Evolutionary conservation across 1,140 invertebrate genomes (phyloP).

Genomic region (Ridgeia piscesae): DNA sequence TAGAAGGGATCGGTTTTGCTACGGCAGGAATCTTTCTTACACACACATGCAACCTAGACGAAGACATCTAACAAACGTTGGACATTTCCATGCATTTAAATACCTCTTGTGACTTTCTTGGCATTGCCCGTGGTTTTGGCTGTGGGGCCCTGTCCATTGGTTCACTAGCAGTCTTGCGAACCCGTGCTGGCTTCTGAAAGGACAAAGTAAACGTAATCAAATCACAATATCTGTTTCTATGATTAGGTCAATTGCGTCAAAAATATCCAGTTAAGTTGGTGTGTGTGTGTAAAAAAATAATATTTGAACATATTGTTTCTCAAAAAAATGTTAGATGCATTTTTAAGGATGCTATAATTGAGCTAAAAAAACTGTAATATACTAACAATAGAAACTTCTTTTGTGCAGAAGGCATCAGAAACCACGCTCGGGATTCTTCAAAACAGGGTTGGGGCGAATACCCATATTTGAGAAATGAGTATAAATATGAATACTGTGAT

Average conservation of each 20-base stretch:
- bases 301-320: neutral
- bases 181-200: neutral
- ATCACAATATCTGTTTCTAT: neutral
- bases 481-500: no score
- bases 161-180: neutral
- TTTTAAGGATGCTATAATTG: no score
- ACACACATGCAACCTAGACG: neutral
- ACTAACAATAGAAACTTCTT: no score
- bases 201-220: neutral
- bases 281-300: neutral
- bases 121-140: neutral
- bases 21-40: neutral
- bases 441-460: no score
- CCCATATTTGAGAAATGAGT: no score
- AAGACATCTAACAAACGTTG: neutral
- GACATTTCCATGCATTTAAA: neutral
- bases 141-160: neutral
- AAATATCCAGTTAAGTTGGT: neutral
- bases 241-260: neutral
- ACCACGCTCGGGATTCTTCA: no score
- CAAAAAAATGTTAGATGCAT: no score
- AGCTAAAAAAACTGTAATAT: no score
- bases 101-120: neutral
- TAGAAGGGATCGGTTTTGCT: neutral
- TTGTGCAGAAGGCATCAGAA: no score